These are phyloP conservation scores for Morone chrysops DNA, from an alignment of 2,113 vertebrate species.

Conservation along the genomic window DNA sequence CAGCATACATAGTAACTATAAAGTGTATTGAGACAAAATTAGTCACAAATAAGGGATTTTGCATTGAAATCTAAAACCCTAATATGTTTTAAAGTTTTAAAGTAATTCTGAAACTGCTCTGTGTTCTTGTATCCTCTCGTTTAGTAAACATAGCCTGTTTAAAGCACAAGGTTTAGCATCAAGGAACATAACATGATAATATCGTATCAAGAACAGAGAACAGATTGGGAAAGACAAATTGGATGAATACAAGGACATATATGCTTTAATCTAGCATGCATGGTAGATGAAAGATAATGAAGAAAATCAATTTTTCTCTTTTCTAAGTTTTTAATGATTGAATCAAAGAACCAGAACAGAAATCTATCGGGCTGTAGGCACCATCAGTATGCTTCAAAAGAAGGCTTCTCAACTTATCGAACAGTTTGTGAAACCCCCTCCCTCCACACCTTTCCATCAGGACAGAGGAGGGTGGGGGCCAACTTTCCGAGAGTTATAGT, in stretches of 20 bases:
- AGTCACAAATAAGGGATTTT: too few relatives aligned
- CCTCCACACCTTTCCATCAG: background rate
- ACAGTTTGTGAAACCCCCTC: background rate
- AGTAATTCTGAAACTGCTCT: background rate
- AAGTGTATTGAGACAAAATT: background rate
- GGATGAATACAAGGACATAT: background rate
- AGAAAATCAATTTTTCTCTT: background rate
- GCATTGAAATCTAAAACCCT: background rate
- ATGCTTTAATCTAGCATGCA: constrained; percentile 8
- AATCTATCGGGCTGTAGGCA: background rate
- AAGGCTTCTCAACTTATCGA: background rate
- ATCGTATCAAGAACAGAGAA: too few relatives aligned
- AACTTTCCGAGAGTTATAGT: background rate
- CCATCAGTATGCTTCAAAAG: background rate
- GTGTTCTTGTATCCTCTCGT: too few relatives aligned
- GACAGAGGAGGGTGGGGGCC: background rate
- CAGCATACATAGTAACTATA: background rate
- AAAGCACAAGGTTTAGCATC: too few relatives aligned
- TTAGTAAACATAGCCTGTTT: too few relatives aligned
- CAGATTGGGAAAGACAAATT: background rate
- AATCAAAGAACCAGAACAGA: background rate
- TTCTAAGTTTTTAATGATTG: background rate
- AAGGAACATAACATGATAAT: too few relatives aligned
- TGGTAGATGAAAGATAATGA: constrained; percentile 10
- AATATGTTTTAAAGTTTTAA: background rate